These are phyloP conservation scores for Deilephila elpenor DNA, from an alignment of 2,888 invertebrate species.

Conservation along the genomic window DNA sequence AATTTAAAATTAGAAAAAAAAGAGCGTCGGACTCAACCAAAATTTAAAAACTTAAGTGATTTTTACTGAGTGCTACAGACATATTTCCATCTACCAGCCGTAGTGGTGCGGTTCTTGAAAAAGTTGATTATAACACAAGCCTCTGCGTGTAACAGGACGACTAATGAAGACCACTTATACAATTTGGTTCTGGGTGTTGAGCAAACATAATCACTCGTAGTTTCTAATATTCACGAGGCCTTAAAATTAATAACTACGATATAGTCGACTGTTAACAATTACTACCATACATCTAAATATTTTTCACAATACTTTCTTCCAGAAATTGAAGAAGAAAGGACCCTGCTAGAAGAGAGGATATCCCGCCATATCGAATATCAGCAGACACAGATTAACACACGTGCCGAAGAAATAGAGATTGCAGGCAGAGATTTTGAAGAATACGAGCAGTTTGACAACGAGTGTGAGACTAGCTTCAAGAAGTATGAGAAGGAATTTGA, in stretches of 20 bases:
- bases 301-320: background rate
- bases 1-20: no score
- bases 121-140: background rate
- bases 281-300: no score
- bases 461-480: conserved; percentile 54
- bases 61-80: no score
- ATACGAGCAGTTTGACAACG: conserved; percentile 51
- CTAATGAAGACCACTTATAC: no score
- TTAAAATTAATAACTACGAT: no score
- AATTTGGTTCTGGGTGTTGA: background rate
- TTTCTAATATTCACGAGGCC: no score
- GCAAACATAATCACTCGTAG: no score
- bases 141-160: background rate
- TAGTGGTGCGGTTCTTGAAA: no score
- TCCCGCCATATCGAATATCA: conserved; percentile 50
- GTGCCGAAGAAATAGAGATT: conserved; percentile 56
- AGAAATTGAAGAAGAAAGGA: conserved; percentile 54
- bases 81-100: no score
- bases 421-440: conserved; percentile 59
- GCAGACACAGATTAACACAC: conserved; percentile 46
- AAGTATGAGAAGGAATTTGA: conserved; percentile 67
- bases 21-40: no score
- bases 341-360: conserved; percentile 52
- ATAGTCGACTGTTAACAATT: no score
- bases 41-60: no score